phyloP scores from a whole-genome alignment of 2,888 invertebrate species.

The Pandemis cinnamomeana region DNA sequence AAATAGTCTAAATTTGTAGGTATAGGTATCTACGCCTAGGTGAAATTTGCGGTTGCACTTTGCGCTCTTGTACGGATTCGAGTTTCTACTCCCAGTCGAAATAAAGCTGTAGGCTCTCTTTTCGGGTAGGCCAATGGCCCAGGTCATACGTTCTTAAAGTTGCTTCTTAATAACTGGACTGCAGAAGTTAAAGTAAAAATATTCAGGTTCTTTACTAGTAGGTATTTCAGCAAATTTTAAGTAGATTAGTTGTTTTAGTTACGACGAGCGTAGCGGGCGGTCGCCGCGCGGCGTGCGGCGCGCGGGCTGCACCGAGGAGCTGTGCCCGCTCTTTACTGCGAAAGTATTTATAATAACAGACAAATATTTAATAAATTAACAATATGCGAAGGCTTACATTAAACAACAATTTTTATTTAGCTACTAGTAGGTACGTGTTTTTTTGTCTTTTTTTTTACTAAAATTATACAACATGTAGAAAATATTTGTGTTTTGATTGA shows the following conservation, averaged over 20 bases:
- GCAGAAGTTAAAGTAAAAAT: too few relatives aligned
- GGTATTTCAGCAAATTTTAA: too few relatives aligned
- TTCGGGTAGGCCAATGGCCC: too few relatives aligned
- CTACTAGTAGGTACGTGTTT: conserved; percentile 35
- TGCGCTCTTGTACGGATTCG: conserved; percentile 29
- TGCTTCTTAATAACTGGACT: too few relatives aligned
- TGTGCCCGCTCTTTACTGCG: conserved; percentile 49
- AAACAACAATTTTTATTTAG: conserved; percentile 43
- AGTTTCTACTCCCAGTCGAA: background rate
- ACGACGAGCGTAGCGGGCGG: background rate
- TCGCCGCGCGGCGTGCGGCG: too few relatives aligned
- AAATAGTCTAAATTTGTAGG: background rate
- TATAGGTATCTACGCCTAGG: conserved; percentile 36
- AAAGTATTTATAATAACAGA: conserved; percentile 46
- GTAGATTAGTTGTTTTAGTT: too few relatives aligned
- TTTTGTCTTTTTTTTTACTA: conserved; percentile 16
- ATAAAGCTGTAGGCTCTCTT: background rate
- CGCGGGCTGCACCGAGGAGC: conserved; percentile 44
- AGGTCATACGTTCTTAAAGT: too few relatives aligned
- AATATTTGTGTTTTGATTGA: conserved; percentile 10
- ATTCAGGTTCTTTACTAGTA: too few relatives aligned
- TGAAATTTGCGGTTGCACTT: conserved; percentile 68
- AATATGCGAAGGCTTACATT: conserved; percentile 38
- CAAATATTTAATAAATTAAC: conserved; percentile 45
- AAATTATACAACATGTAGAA: background rate